Base-by-base conservation (phyloP, 37 sponge, comb jelly and placozoan species). In the Crambe crambe region DNA sequence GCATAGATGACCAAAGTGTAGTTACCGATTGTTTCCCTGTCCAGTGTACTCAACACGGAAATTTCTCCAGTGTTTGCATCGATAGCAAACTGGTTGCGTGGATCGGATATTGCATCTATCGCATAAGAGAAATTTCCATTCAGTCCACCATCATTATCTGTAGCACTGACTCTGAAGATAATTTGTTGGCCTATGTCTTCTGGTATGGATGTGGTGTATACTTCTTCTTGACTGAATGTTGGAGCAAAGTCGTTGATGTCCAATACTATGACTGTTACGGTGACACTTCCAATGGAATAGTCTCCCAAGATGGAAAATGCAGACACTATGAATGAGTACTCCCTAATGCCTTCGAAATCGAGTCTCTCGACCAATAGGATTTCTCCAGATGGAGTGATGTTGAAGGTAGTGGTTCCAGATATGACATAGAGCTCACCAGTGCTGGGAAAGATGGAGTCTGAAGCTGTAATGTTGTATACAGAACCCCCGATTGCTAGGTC, bases 231-330 rank as follows among this genome's bases (percentile, higher is more conserved):
- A 20, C 12, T n/a, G 51, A 93, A 86, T 47, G 51, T 29, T 37
- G 94, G 94, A 26, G 85, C 57, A 34, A 85, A 56, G 72, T 86
- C 87, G 58, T 93, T 93, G 42, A 83, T 73, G 66, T 83, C 85
- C 6, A 72, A 36, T n/a, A 93, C 78, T 22, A 36, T 35, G 27
- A 94, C 63, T 0, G 34, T 25, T 23, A 94, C 70, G 2, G n/a
- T 67, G 3, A 89, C 65, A 4, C 47, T 76, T 2, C 79, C 79
- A n/a, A 81, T 59, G 18, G 23, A 20, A 40, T 68, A 64, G 29
- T 37, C 25, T 43, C 71, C 66, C 40, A 27, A 12, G 31, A 23
- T 35, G 25, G 68, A 38, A 15, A 32, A 36, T 4, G 25, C 83
- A 29, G 8, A 26, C 8, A 87, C 66, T 20, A 62, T 81, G n/a